These are phyloP conservation scores for Leucania comma DNA, from an alignment of 2,888 invertebrate genomes.

Conservation along the genomic window DNA sequence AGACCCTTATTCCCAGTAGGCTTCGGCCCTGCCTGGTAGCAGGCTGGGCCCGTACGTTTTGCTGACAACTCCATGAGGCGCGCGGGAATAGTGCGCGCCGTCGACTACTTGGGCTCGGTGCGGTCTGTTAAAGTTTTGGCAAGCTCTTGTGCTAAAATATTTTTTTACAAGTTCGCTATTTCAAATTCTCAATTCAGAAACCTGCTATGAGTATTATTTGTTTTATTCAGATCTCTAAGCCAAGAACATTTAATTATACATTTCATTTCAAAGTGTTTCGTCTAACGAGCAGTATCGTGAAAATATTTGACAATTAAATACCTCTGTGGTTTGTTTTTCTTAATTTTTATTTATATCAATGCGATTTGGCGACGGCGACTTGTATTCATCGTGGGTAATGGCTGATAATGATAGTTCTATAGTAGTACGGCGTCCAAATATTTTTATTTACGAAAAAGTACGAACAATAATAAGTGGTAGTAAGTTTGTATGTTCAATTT, in stretches of 20 bases:
- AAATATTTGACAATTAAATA: slow-evolving; percentile 62
- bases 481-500: neutral
- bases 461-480: neutral
- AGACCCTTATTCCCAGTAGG: too few species aligned
- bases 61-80: too few species aligned
- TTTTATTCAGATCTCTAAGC: neutral
- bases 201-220: neutral
- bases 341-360: slow-evolving; percentile 70
- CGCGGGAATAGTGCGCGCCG: too few species aligned
- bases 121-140: too few species aligned
- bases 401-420: slow-evolving; percentile 61
- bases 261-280: slow-evolving; percentile 27
- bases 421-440: slow-evolving; percentile 70
- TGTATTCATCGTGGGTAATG: slow-evolving; percentile 71
- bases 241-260: slow-evolving; percentile 6
- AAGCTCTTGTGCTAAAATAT: neutral
- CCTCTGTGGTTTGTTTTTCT: slow-evolving; percentile 69
- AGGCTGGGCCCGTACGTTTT: too few species aligned
- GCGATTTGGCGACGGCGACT: slow-evolving; percentile 66
- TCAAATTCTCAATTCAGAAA: neutral
- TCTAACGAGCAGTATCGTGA: slow-evolving; percentile 31
- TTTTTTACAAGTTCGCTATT: too few species aligned
- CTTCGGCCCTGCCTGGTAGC: too few species aligned
- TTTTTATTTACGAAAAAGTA: slow-evolving; percentile 65
- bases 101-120: too few species aligned